Base-by-base conservation (phyloP, 2,888 invertebrate genomes). In the Cheilosia urbana region DNA sequence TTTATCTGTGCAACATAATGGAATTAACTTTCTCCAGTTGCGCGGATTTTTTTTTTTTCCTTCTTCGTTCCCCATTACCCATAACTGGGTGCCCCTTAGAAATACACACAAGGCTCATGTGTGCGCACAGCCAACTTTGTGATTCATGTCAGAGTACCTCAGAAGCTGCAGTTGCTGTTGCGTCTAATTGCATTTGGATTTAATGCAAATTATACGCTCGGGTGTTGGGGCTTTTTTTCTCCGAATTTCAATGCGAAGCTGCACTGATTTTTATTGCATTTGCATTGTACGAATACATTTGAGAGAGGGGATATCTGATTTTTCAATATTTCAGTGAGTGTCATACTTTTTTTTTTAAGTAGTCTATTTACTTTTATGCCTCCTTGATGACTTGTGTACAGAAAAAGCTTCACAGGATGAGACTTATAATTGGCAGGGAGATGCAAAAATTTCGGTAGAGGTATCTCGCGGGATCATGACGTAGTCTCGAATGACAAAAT, bases 21-120 rank as follows among this genome's bases (percentile, higher is more conserved):
- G 76, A 66, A 58, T 66, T 76, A 76, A 76, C 76, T 76, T 76
- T 76, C 76, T 76, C 76, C 58, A 57, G 75, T 65, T 65, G 65
- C 37, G 60, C 58, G 49, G 40, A 49, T 76, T 57, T 66, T 68
- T 76, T 57, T 66, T 68, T 30, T 65, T 65, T 37, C 19, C n/a
- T 45, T 40, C 15, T 37, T 58, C 34, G 19, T 34, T 55, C 30
- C 27, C 17, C 27, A 17, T 53, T 34, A 37, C n/a, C n/a, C n/a
- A n/a, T 37, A 37, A 37, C 37, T 37, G 71, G 27, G 51, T 53
- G 19, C 17, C 40, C 27, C 63, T 47, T 45, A 40, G 47, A 57
- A 24, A 57, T 24, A 65, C 34, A 13, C 37, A 13, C 17, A 40
- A 40, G 24, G 40, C 24, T 40, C n/a, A 45, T 53, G 17, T 53